Base-by-base conservation (phyloP, 2,888 invertebrate species). In the Trissoscelio sp. region DNA sequence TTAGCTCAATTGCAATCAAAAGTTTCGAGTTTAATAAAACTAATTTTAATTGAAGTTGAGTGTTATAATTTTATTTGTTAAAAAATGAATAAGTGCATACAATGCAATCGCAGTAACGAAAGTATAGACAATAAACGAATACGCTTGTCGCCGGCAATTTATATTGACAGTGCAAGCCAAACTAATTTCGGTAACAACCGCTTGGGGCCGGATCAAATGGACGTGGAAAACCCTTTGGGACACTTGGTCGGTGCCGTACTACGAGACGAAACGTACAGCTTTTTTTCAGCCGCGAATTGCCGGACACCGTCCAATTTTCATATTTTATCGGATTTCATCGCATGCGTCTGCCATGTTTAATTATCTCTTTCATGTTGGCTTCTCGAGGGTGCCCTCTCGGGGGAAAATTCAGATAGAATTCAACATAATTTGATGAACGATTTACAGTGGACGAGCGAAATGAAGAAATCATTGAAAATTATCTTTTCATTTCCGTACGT, bases 141-240 rank as follows among this genome's bases (percentile, higher is more conserved):
- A 85, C 83, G 84, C 84, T 85, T 87, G 88, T 88, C 88, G 87
- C 87, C 86, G 86, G 84, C 89, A 91, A 91, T 91, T 90, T 90
- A 90, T 90, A 89, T 90, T 87, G 88, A 83, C 87, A 86, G 85
- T 86, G 88, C 89, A 87, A 88, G 87, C 89, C 87, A 88, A 91
- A 91, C 90, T 91, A 91, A 91, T 91, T 91, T 89, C 87, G 83
- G 88, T 90, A 91, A 91, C 91, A 91, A 90, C 89, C 89, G 88
- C 89, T 87, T 83, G 69, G 86, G 88, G 88, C 86, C 86, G 85
- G 87, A 87, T 88, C 88, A 88, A 89, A 89, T 86, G 89, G 88
- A 85, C 85, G 79, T 69, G 80, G 77, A 80, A 82, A 83, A 82
- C 83, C 88, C 87, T 79, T 34, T 78, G 88, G 88, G 88, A 88